Evolutionary conservation across 2,888 invertebrate species (phyloP).

Genomic region (Ectemnius continuus): DNA sequence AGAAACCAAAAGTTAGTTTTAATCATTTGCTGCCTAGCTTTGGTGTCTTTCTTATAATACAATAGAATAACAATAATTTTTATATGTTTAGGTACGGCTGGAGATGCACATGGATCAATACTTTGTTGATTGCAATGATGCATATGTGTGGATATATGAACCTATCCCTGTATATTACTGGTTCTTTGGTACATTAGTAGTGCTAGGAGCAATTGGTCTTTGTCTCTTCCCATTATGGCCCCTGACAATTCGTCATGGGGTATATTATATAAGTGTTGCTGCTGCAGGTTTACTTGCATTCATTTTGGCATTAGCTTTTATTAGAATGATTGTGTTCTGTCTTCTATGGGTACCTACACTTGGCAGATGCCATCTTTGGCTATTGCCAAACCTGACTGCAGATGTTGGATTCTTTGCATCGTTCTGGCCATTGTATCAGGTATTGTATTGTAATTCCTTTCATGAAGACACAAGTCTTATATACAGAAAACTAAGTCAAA

Average conservation of each 20-base stretch:
- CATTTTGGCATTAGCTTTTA: constrained; percentile 92
- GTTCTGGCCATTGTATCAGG: constrained; percentile 97
- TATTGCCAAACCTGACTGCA: constrained; percentile 99
- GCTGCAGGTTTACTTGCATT: constrained; percentile 97
- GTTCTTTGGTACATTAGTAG: constrained; percentile 93
- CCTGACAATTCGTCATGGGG: constrained; percentile 92
- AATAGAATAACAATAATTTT: not conserved
- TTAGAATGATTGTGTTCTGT: constrained; percentile 95
- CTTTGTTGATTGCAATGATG: constrained; percentile 95
- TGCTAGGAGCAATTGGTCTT: constrained; percentile 95
- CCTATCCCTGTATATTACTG: constrained; percentile 97
- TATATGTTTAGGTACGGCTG: constrained; percentile 83
- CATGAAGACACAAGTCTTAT: not conserved
- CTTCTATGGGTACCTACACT: constrained; percentile 92
- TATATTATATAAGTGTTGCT: constrained; percentile 97
- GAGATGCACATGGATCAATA: constrained; percentile 98
- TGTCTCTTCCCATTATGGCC: constrained; percentile 99
- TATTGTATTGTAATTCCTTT: constrained; percentile 68
- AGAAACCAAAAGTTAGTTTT: constrained; percentile 75
- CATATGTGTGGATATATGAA: constrained; percentile 99
- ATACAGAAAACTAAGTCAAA: not conserved
- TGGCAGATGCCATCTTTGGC: constrained; percentile 96
- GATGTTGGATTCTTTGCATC: constrained; percentile 99
- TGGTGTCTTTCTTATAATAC: constrained; percentile 5
- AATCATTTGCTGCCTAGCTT: not conserved